Evolutionary conservation across 2,797 vertebrate genomes (phyloP).

Genomic region (Aphelocoma californica): DNA sequence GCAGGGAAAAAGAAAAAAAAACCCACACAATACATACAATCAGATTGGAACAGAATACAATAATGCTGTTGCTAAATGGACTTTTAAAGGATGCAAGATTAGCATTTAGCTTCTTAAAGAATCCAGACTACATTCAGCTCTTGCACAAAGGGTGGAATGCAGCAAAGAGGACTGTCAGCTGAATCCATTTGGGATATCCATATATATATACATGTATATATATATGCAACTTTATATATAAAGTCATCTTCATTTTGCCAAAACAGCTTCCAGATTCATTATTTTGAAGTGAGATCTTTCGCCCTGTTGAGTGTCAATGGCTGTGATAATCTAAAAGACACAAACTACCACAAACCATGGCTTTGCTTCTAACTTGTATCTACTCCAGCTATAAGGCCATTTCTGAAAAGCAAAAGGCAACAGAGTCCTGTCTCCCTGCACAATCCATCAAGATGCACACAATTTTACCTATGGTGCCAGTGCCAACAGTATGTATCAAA

Average conservation of each 20-base stretch:
- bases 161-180: not conserved
- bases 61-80: not conserved
- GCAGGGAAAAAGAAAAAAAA: not conserved
- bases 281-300: not conserved
- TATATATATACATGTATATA: not conserved
- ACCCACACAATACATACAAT: not conserved
- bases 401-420: not conserved
- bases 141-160: not conserved
- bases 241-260: not conserved
- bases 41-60: not conserved
- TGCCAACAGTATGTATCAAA: not conserved
- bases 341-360: not conserved
- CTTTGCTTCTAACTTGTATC: not conserved
- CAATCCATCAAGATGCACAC: not conserved
- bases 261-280: not conserved
- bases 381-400: not conserved
- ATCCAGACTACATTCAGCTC: not conserved
- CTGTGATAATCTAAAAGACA: not conserved
- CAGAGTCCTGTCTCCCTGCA: not conserved
- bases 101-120: not conserved
- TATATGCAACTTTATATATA: not conserved
- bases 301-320: not conserved
- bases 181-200: not conserved
- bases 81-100: not conserved
- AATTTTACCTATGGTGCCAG: not conserved